Evolutionary conservation across 2,113 vertebrate genomes (phyloP).

Genomic region (Neogale vison): DNA sequence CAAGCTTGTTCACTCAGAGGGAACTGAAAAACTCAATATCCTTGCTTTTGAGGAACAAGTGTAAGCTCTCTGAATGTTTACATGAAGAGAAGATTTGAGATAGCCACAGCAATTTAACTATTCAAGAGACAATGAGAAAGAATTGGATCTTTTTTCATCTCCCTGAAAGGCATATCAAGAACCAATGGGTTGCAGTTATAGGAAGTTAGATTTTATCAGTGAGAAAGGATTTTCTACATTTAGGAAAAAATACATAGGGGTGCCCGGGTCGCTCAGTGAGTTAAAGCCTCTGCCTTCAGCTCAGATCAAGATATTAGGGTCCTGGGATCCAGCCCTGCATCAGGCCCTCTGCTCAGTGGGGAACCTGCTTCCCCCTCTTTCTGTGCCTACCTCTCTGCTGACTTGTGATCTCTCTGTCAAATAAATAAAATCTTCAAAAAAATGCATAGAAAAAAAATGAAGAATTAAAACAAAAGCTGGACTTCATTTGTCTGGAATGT

Average conservation of each 20-base stretch:
- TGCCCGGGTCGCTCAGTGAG: too few species aligned
- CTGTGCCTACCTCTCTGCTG: too few species aligned
- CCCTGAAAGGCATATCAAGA: background rate
- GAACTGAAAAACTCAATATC: conserved; percentile 26
- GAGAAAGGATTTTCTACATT: background rate
- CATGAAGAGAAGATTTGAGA: background rate
- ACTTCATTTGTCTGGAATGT: conserved; percentile 47
- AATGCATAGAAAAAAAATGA: background rate
- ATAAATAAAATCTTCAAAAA: background rate
- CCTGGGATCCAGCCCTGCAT: too few species aligned
- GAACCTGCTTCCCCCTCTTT: too few species aligned
- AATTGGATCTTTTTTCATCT: background rate
- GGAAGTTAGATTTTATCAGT: conserved; percentile 8
- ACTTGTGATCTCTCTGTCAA: too few species aligned
- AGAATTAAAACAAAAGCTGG: background rate
- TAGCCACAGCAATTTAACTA: background rate
- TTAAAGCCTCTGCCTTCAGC: too few species aligned
- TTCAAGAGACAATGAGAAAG: background rate
- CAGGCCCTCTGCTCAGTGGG: too few species aligned
- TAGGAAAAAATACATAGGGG: background rate
- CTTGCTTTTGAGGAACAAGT: conserved; percentile 46
- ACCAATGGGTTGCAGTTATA: background rate
- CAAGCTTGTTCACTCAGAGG: conserved; percentile 3
- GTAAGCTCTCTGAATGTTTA: background rate
- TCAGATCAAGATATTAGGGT: too few species aligned